Evolutionary conservation across 1,140 invertebrate genomes (phyloP).

Genomic region (Diabrotica undecimpunctata): DNA sequence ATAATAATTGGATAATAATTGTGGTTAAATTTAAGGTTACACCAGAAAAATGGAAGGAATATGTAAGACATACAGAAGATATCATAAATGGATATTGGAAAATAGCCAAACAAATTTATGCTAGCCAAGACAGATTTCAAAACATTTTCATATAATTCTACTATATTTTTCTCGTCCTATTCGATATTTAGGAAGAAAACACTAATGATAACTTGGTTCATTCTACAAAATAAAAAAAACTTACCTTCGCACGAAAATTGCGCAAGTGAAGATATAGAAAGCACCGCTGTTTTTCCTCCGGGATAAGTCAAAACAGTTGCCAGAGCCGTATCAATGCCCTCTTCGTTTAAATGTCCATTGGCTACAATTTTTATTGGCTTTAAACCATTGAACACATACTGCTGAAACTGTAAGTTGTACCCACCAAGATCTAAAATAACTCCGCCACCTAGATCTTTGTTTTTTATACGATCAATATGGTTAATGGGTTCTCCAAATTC

Average conservation of each 20-base stretch:
- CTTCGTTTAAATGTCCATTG: slow-evolving; percentile 61
- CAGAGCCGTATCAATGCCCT: slow-evolving; percentile 67
- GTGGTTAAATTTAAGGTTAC: too few species aligned
- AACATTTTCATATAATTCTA: too few species aligned
- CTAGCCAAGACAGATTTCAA: too few species aligned
- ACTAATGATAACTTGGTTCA: too few species aligned
- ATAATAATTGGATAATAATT: too few species aligned
- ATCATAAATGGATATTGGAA: too few species aligned
- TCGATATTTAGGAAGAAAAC: too few species aligned
- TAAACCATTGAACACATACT: slow-evolving; percentile 63
- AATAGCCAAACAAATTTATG: too few species aligned
- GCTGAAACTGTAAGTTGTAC: slow-evolving; percentile 74
- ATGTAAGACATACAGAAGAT: too few species aligned
- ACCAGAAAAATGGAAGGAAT: too few species aligned
- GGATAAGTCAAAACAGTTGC: slow-evolving; percentile 61
- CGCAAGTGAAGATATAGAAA: slow-evolving; percentile 54
- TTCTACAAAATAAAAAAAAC: neutral
- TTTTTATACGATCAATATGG: slow-evolving; percentile 14
- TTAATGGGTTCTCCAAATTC: slow-evolving; percentile 21
- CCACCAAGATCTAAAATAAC: slow-evolving; percentile 78
- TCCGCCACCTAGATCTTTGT: slow-evolving; percentile 66
- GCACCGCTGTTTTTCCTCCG: slow-evolving; percentile 59
- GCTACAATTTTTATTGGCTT: slow-evolving; percentile 60
- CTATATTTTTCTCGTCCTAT: too few species aligned
- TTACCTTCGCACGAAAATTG: slow-evolving; percentile 58